Evolutionary conservation across 2,888 invertebrate genomes (phyloP), one percentile per base, ranked within the genome.

Genomic region (Stenichneumon culpator): DNA sequence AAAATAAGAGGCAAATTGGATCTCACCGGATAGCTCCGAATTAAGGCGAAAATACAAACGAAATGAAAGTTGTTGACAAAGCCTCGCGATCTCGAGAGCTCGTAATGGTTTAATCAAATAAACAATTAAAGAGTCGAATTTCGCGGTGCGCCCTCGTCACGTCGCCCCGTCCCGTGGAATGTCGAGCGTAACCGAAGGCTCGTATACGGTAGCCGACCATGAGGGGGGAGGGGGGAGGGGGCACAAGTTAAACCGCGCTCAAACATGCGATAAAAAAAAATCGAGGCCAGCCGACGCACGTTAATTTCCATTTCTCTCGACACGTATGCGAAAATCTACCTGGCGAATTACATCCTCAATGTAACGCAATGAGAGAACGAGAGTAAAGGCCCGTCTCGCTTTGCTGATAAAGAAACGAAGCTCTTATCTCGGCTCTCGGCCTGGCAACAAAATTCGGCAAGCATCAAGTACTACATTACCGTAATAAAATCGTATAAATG

Each of bases 41-140:
- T 70, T 28, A 68, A 36, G 25, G 47, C 19, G 11, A 68, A 73
- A 69, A 78, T 19, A n/a, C 50, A 60, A 67, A 28, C 25, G 7
- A 57, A 70, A 69, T 25, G 50, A 28, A 68, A 70, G 25, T 22
- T 5, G 22, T 54, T 25, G 25, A 57, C 22, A 16, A 82, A 72
- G 52, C 22, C 47, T 25, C 22, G 50, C 50, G 72, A n/a, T 39
- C 6, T 72, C 67, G 9, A 57, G 25, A 70, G 57, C 16, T 79
- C 63, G 63, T 79, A 69, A 60, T 75, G n/a, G 19, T 65, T 63
- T 36, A 80, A 82, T 84, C 63, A 28, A 79, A 25, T 57, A 28
- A 65, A 81, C 74, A 84, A 82, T 84, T 74, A 72, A 67, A 57
- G 60, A 52, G 28, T 75, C 70, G 36, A 83, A 75, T 83, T 83